Evolutionary conservation across 2,797 vertebrate genomes (phyloP).

Genomic region (Micromesistius poutassou): DNA sequence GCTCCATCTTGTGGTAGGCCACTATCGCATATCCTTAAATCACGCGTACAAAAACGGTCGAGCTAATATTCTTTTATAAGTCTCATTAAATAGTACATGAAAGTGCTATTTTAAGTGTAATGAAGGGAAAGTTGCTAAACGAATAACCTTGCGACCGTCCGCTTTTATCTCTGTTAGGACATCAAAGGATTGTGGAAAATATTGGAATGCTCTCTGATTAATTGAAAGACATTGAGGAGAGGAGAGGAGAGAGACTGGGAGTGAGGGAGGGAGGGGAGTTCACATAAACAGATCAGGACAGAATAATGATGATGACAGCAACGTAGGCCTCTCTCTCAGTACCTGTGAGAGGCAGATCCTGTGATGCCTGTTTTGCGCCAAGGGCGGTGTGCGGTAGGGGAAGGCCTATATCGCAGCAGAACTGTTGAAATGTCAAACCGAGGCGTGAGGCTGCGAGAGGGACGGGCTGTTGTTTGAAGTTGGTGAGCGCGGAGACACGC

Average conservation of each 20-base stretch:
- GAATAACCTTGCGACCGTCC: not conserved
- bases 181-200: conserved; percentile 76
- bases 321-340: not conserved
- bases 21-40: not conserved
- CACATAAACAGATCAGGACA: conserved; percentile 6
- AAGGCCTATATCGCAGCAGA: too few relatives aligned
- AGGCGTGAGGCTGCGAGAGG: conserved; percentile 70
- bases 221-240: conserved; percentile 64
- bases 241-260: not conserved
- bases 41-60: not conserved
- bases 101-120: not conserved
- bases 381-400: too few relatives aligned
- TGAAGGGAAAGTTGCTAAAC: not conserved
- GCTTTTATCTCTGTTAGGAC: conserved; percentile 74
- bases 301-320: not conserved
- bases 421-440: conserved; percentile 80
- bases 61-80: not conserved
- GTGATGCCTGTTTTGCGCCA: conserved; percentile 18
- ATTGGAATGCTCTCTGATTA: conserved; percentile 80
- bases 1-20: not conserved
- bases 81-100: not conserved
- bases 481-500: conserved; percentile 69
- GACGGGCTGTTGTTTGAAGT: conserved; percentile 89
- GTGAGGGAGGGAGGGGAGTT: conserved; percentile 10
- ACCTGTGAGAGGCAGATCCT: not conserved